Evolutionary conservation across 2,113 vertebrate species (phyloP), one percentile per base, ranked within the genome.

Genomic region (Phalacrocorax carbo): DNA sequence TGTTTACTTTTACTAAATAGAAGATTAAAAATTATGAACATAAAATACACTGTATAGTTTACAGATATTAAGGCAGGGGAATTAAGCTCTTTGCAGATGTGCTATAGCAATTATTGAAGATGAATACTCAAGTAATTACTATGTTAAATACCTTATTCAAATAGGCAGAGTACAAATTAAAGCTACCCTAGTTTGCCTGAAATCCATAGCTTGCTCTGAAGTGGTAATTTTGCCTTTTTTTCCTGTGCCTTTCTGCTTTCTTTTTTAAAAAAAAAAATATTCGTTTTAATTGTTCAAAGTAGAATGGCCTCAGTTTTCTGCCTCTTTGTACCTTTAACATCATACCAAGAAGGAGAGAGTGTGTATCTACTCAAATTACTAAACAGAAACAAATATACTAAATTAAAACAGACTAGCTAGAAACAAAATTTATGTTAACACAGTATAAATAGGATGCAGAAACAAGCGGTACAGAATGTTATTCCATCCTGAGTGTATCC

Each of bases 81-180:
- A 97, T 95, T 66, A 96, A 52, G 91, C 46, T 88, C 75, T 95
- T 94, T 83, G 77, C 96, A 97, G 86, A 97, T 97, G 93, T 93
- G 82, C 38, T 94, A 81, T 87, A 70, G 90, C 49, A 97, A 97
- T 91, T 97, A 96, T 95, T 96, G 82, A 94, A 97, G 36, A 95
- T 95, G 91, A 97, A 94, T 96, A 91, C 75, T 55, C 66, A 90
- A 91, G 81, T 96, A 96, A 97, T 97, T 96, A 90, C 88, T 94
- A 62, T 92, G 92, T 93, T 96, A 96, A 96, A 96, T 95, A 97
- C 65, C 87, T 96, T 95, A 95, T 90, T 95, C 80, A 96, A 96
- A 94, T 44, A 89, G 66, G n/a, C 80, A 95, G 29, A 60, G 17
- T 78, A 55, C 82, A 96, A 95, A 96, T 96, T 90, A 96, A 97